A percentile compares a stretch with the other conserved stretches of the same genome.
These are phyloP conservation scores for Pheosia tremula DNA, from an alignment of 2,888 invertebrate species.

Conservation along the genomic window DNA sequence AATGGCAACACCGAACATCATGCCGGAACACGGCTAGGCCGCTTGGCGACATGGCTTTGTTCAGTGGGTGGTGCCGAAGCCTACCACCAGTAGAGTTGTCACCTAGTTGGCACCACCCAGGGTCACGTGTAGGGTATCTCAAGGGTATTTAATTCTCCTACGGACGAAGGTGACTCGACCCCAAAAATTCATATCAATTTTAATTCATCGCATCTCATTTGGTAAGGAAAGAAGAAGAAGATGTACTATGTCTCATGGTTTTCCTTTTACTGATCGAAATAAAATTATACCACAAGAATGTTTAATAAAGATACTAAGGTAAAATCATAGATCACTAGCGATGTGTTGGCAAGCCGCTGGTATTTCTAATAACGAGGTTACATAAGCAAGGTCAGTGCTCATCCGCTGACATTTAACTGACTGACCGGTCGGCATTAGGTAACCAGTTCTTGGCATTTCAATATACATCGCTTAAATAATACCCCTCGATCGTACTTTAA, in stretches of 20 bases:
- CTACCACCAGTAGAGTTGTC: too few species aligned
- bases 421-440: slow-evolving; percentile 70
- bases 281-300: slow-evolving; percentile 21
- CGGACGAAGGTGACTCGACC: too few species aligned
- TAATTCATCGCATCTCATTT: too few species aligned
- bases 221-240: too few species aligned
- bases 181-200: too few species aligned
- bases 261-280: background rate
- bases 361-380: slow-evolving; percentile 73
- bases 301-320: slow-evolving; percentile 21
- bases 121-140: too few species aligned
- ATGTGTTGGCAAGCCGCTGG: slow-evolving; percentile 61
- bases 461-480: slow-evolving; percentile 43
- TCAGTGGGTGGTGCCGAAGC: too few species aligned
- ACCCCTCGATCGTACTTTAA: slow-evolving; percentile 9
- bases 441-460: slow-evolving; percentile 65
- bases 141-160: too few species aligned
- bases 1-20: too few species aligned
- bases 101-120: too few species aligned
- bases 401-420: slow-evolving; percentile 76
- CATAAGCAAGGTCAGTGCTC: slow-evolving; percentile 74
- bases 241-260: background rate
- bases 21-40: too few species aligned
- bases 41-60: too few species aligned
- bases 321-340: slow-evolving; percentile 41